A percentile compares a stretch with the other conserved stretches of the same genome.
Evolutionary conservation across 1,140 invertebrate genomes (phyloP).

Genomic region (Danaus melanippus): DNA sequence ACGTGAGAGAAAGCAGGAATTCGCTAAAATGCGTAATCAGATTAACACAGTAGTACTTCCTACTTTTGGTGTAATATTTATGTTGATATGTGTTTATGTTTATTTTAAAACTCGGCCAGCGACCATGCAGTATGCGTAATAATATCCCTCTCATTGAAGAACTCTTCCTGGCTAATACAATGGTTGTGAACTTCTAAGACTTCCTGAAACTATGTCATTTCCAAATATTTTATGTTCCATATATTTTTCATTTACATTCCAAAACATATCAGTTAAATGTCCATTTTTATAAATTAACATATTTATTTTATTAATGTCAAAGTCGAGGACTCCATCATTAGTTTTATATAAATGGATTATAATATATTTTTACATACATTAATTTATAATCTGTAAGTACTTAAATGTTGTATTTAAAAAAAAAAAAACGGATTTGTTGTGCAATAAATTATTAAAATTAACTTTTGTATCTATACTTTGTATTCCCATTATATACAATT

Average conservation of each 20-base stretch:
- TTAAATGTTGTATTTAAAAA: constrained; percentile 10
- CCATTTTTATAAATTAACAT: too few species aligned
- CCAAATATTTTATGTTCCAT: too few species aligned
- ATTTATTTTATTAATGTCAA: too few species aligned
- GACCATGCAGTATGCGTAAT: constrained; percentile 57
- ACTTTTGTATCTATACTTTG: too few species aligned
- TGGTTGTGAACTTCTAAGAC: too few species aligned
- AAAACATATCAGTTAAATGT: too few species aligned
- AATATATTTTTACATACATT: constrained; percentile 12
- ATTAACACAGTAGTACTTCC: constrained; percentile 84
- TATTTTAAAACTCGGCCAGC: constrained; percentile 83
- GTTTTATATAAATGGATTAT: constrained; percentile 6
- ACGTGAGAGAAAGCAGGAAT: constrained; percentile 86
- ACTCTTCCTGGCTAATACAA: too few species aligned
- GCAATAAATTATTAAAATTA: constrained; percentile 7
- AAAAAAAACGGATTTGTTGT: constrained; percentile 8
- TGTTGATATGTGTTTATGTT: constrained; percentile 83
- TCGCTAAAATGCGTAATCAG: constrained; percentile 82
- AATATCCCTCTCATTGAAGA: too few species aligned
- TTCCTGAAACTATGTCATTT: too few species aligned
- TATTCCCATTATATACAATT: too few species aligned
- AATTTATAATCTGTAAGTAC: constrained; percentile 9
- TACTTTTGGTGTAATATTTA: constrained; percentile 76
- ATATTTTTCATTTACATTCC: too few species aligned
- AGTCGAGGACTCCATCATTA: neutral